Conservation (phyloP, 2,888 invertebrate genomes). For the Drosophila maculinotata region DNA sequence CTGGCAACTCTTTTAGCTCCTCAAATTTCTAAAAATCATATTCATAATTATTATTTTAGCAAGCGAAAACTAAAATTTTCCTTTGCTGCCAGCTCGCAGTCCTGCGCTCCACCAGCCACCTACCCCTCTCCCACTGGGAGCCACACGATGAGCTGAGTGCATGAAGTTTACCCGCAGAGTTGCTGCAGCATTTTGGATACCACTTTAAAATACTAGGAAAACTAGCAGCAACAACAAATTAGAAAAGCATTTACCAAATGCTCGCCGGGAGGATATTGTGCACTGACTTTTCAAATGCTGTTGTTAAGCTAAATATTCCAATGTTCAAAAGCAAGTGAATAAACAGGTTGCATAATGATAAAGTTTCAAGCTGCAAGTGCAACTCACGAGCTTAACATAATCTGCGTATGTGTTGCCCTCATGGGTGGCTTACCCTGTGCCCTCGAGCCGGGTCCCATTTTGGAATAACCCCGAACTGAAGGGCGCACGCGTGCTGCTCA, state of each 20-base stretch:
- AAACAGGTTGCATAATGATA: slow-evolving; percentile 21
- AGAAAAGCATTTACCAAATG: slow-evolving; percentile 41
- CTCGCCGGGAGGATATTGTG: slow-evolving; percentile 20
- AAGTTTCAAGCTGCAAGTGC: slow-evolving; percentile 3
- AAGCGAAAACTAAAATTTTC: slow-evolving; percentile 69
- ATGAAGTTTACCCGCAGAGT: slow-evolving; percentile 55
- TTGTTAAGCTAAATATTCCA: slow-evolving; percentile 45
- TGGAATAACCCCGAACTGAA: slow-evolving; percentile 43
- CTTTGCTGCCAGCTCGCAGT: slow-evolving; percentile 32
- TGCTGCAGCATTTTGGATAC: slow-evolving; percentile 29
- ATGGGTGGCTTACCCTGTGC: slow-evolving; percentile 9
- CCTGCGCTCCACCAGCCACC: slow-evolving; percentile 7
- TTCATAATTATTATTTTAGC: slow-evolving; percentile 76
- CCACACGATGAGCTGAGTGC: slow-evolving; percentile 8
- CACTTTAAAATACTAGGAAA: slow-evolving; percentile 36
- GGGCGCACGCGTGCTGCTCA: slow-evolving; percentile 68
- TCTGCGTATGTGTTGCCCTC: not conserved
- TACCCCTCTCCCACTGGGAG: not conserved
- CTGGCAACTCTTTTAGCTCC: slow-evolving; percentile 19
- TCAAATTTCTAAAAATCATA: slow-evolving; percentile 63
- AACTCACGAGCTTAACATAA: slow-evolving; percentile 3
- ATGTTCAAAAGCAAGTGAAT: slow-evolving; percentile 21
- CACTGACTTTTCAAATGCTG: slow-evolving; percentile 15
- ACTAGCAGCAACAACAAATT: slow-evolving; percentile 27
- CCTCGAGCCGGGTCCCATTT: slow-evolving; percentile 57